These are phyloP conservation scores for Dione vanillae DNA, from an alignment of 2,888 invertebrate genomes.

Conservation along the genomic window DNA sequence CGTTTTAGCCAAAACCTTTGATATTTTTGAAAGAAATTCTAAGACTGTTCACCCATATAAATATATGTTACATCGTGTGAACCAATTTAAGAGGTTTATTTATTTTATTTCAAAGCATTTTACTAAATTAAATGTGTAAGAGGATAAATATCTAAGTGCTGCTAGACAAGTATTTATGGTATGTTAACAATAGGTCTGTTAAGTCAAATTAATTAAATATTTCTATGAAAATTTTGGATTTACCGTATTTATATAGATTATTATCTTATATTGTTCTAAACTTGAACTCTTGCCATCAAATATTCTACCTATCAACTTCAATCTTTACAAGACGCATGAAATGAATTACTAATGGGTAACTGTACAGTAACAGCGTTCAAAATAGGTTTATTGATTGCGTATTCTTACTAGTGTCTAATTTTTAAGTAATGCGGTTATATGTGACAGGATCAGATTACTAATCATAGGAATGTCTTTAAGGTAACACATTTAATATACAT, in stretches of 20 bases:
- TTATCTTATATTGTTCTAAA: not conserved
- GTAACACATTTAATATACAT: not conserved
- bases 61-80: no score
- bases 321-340: constrained; percentile 40
- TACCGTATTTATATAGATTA: not conserved
- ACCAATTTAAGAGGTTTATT: constrained; percentile 57
- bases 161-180: no score
- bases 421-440: constrained; percentile 32
- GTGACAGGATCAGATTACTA: constrained; percentile 26
- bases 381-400: constrained; percentile 39
- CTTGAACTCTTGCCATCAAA: not conserved
- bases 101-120: constrained; percentile 48
- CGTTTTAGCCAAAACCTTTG: not conserved
- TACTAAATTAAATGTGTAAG: no score
- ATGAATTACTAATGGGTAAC: constrained; percentile 43
- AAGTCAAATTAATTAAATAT: no score
- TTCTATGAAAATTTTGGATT: not conserved
- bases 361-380: constrained; percentile 36
- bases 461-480: not conserved
- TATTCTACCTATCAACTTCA: constrained; percentile 29
- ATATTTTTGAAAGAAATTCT: not conserved
- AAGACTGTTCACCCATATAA: not conserved
- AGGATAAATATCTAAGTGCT: no score
- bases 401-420: constrained; percentile 26
- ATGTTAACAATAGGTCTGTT: not conserved